These are phyloP conservation scores for Aphelocoma californica DNA, from an alignment of 2,797 vertebrate species.

Conservation along the genomic window DNA sequence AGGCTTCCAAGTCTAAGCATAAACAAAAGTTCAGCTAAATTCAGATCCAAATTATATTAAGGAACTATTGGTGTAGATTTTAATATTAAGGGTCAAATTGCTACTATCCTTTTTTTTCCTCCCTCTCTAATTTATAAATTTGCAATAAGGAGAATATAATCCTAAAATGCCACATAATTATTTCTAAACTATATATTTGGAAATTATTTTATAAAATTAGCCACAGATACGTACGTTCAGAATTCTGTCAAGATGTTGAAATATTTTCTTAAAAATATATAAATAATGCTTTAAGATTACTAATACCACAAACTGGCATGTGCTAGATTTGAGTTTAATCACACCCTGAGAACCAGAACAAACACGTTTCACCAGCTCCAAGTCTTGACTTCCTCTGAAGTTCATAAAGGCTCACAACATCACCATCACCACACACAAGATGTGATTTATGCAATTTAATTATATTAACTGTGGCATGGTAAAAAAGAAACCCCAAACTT, in stretches of 20 bases:
- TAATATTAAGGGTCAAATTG: not conserved
- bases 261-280: not conserved
- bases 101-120: not conserved
- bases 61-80: not conserved
- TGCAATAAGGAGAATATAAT: not conserved
- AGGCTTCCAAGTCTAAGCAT: not conserved
- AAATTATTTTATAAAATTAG: not conserved
- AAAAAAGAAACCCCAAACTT: not conserved
- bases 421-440: not conserved
- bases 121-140: not conserved
- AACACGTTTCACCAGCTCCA: not conserved
- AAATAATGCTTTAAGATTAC: not conserved
- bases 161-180: not conserved
- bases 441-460: not conserved
- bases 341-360: not conserved
- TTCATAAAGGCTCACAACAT: not conserved
- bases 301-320: not conserved
- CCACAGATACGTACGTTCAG: not conserved
- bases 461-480: not conserved
- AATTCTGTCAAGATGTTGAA: not conserved
- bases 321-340: not conserved
- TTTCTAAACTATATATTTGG: not conserved
- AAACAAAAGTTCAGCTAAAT: not conserved
- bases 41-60: not conserved
- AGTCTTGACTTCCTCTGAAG: not conserved